phyloP scores from a whole-genome alignment of 2,113 vertebrate genomes.

The Danionella cerebrum region DNA sequence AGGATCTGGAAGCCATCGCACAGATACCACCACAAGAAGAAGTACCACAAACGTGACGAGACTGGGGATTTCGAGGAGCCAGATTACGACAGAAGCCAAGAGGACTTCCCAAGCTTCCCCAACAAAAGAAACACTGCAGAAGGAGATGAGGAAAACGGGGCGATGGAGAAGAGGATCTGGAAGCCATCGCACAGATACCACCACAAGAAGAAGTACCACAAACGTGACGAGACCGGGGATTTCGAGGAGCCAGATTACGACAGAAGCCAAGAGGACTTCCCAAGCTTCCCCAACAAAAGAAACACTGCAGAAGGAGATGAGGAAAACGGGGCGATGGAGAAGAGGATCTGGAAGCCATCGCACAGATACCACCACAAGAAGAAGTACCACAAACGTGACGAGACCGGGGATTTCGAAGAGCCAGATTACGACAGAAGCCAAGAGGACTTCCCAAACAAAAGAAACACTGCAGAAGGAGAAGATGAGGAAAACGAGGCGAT shows the following conservation, averaged over 20 bases:
- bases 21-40: slow-evolving; percentile 1
- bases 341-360: slow-evolving; percentile 48
- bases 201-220: slow-evolving; percentile 13
- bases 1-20: slow-evolving; percentile 13
- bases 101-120: slow-evolving; percentile 30
- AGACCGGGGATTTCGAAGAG: slow-evolving; percentile 41
- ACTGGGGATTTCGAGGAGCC: slow-evolving; percentile 41
- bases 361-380: slow-evolving; percentile 51
- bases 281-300: slow-evolving; percentile 30
- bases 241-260: slow-evolving; percentile 40
- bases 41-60: slow-evolving; percentile 7
- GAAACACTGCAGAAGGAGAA: slow-evolving; percentile 5
- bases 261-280: slow-evolving; percentile 46
- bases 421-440: slow-evolving; percentile 49
- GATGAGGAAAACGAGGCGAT: slow-evolving; percentile 1
- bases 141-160: slow-evolving; percentile 20
- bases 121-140: slow-evolving; percentile 24
- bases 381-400: slow-evolving; percentile 45
- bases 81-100: slow-evolving; percentile 50
- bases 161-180: slow-evolving; percentile 25
- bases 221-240: slow-evolving; percentile 37
- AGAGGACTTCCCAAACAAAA: slow-evolving; percentile 37
- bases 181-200: slow-evolving; percentile 3
- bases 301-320: too few relatives aligned
- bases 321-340: not conserved